Conservation (phyloP, 2,113 vertebrate genomes). For the Muntiacus muntjak region DNA sequence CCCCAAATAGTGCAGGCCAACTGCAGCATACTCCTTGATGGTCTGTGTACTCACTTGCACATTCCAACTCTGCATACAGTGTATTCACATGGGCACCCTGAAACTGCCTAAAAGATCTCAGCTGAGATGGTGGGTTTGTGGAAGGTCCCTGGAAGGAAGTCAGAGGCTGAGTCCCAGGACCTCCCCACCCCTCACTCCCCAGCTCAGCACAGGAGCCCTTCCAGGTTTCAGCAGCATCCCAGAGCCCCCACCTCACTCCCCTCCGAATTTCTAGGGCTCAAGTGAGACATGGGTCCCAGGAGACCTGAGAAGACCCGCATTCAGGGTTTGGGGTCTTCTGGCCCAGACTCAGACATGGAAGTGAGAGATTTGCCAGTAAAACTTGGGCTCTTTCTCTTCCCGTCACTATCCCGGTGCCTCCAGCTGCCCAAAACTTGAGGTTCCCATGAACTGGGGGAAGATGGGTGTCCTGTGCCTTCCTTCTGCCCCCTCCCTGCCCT, state of each 20-base stretch:
- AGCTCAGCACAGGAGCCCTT: not conserved
- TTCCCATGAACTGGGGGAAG: too few species aligned
- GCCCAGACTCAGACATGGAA: too few species aligned
- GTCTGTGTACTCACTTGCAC: not conserved
- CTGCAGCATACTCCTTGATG: not conserved
- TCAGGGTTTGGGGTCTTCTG: too few species aligned
- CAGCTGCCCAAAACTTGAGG: too few species aligned
- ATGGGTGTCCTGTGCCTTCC: too few species aligned
- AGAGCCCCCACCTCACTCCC: accelerated
- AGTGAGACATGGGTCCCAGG: not conserved
- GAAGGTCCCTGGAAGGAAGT: not conserved
- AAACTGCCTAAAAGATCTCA: not conserved
- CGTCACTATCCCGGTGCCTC: too few species aligned
- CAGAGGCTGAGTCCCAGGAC: accelerated
- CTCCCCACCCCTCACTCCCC: accelerated
- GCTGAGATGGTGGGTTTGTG: not conserved
- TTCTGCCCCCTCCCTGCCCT: too few species aligned
- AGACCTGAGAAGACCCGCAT: too few species aligned
- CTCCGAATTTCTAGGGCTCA: accelerated
- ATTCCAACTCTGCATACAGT: accelerated
- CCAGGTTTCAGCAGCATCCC: not conserved
- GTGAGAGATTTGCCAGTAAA: too few species aligned
- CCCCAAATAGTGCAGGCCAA: not conserved
- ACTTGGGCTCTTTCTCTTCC: too few species aligned
- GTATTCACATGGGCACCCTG: not conserved